These are phyloP conservation scores for Parnassius smintheus DNA, from an alignment of 2,888 invertebrate species.

Conservation along the genomic window DNA sequence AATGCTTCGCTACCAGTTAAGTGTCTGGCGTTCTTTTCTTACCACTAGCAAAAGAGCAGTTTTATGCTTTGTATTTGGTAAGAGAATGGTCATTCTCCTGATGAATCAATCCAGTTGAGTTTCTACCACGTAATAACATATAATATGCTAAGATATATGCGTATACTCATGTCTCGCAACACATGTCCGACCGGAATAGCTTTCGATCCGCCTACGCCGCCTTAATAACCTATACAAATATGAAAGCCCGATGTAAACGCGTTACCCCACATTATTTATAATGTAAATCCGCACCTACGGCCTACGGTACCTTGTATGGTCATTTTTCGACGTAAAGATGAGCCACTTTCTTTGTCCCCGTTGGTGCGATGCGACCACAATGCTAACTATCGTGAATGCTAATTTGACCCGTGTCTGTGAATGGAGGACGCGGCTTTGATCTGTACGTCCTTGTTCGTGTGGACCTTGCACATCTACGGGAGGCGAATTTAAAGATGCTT, in stretches of 20 bases:
- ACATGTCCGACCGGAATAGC: conserved; percentile 7
- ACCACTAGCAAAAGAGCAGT: too few species aligned
- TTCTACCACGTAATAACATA: too few species aligned
- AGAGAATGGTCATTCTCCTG: too few species aligned
- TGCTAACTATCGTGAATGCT: conserved; percentile 50
- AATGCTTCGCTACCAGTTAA: too few species aligned
- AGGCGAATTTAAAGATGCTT: conserved; percentile 12
- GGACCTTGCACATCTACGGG: conserved; percentile 28
- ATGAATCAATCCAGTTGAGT: too few species aligned
- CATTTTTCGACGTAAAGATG: conserved; percentile 59
- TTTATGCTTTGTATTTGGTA: too few species aligned
- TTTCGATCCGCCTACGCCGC: neutral
- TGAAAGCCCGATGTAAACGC: conserved; percentile 31
- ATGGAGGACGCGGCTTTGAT: conserved; percentile 42
- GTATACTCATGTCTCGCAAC: too few species aligned
- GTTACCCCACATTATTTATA: conserved; percentile 55
- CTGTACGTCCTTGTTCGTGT: conserved; percentile 35
- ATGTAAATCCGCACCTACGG: conserved; percentile 63
- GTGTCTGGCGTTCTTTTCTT: too few species aligned
- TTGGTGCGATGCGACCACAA: conserved; percentile 53
- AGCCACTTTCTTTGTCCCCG: conserved; percentile 69
- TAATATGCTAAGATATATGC: too few species aligned
- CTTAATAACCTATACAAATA: neutral
- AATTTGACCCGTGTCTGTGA: conserved; percentile 45
- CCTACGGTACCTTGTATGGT: conserved; percentile 53